Conservation (phyloP, 2,113 vertebrate species). For the Rhineura floridana region DNA sequence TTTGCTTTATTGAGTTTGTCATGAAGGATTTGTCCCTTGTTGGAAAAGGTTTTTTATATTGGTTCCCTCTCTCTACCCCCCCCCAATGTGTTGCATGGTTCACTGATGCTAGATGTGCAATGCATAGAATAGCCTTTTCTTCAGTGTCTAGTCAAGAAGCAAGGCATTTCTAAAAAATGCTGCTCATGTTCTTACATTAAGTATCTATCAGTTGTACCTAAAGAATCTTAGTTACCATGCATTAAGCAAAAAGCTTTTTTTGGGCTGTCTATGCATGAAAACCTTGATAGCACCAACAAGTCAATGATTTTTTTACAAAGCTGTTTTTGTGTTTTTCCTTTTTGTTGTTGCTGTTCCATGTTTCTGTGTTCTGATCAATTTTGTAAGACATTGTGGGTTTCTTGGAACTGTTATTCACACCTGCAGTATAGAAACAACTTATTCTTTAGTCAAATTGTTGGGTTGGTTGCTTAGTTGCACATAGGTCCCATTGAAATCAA, state of each 20-base stretch:
- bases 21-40: slow-evolving; percentile 37
- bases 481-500: background rate
- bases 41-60: slow-evolving; percentile 15
- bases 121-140: background rate
- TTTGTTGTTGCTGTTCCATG: background rate
- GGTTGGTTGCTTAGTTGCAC: background rate
- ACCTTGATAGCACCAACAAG: background rate
- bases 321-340: background rate
- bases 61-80: background rate
- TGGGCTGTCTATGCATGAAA: slow-evolving; percentile 9
- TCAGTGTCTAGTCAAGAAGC: background rate
- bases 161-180: slow-evolving; percentile 40
- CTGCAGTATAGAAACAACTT: background rate
- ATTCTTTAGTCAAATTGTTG: background rate
- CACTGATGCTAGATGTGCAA: background rate
- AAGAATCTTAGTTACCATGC: background rate
- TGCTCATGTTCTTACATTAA: slow-evolving; percentile 11
- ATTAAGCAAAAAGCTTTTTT: background rate
- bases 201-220: background rate
- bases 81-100: slow-evolving; percentile 13
- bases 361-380: background rate
- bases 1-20: slow-evolving; percentile 41
- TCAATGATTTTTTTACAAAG: background rate
- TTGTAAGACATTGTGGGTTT: background rate
- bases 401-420: background rate